These are phyloP conservation scores for Zophobas atratus DNA, from an alignment of 1,140 invertebrate genomes.

Conservation along the genomic window DNA sequence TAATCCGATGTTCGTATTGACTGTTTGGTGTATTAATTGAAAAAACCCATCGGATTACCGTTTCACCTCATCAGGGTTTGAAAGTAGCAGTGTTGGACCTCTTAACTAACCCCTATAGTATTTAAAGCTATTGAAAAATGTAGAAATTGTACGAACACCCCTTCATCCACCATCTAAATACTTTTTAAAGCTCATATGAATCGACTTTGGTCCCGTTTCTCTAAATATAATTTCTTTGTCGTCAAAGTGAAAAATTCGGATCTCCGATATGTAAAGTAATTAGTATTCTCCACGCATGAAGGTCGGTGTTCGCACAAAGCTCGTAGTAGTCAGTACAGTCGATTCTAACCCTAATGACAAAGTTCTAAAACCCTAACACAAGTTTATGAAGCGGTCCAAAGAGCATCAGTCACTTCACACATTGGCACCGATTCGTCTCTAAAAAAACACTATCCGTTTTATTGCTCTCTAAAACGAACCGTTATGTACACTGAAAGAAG, in stretches of 20 bases:
- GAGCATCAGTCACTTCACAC: conserved; percentile 10
- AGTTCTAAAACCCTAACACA: conserved; percentile 25
- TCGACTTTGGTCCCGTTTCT: conserved; percentile 34
- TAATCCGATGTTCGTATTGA: conserved; percentile 15
- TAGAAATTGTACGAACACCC: conserved; percentile 33
- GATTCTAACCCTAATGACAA: conserved; percentile 16
- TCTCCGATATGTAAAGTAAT: conserved; percentile 19
- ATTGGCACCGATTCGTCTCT: conserved; percentile 7
- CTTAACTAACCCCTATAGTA: conserved; percentile 30
- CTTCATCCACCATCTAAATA: conserved; percentile 1
- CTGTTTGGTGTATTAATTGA: background rate
- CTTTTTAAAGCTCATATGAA: conserved; percentile 18
- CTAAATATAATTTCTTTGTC: too few species aligned
- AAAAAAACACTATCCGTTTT: conserved; percentile 11
- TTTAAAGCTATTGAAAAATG: conserved; percentile 35
- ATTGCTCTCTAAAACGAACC: conserved; percentile 2
- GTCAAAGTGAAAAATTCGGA: too few species aligned
- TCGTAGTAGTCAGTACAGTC: conserved; percentile 36
- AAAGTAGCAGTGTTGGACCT: conserved; percentile 36
- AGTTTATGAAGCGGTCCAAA: conserved; percentile 1
- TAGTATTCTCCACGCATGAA: background rate
- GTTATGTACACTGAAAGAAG: background rate
- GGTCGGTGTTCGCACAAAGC: conserved; percentile 35
- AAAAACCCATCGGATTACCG: background rate
- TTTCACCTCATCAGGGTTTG: conserved; percentile 27